A percentile compares a stretch with the other conserved stretches of the same genome.
Conservation (phyloP, 2,113 vertebrate species). For the Hyla sarda region DNA sequence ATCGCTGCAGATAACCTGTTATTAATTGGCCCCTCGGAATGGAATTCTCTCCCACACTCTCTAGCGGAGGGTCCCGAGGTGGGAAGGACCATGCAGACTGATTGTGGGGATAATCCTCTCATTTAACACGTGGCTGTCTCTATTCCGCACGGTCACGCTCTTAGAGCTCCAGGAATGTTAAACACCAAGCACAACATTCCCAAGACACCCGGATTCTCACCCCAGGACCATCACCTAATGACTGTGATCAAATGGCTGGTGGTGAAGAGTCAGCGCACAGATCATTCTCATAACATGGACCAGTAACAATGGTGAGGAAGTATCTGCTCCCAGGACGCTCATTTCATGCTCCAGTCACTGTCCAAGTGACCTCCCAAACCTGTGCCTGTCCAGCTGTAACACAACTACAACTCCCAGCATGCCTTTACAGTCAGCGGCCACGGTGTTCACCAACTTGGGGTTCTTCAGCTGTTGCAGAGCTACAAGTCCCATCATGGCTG, state of each 20-base stretch:
- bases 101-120: constrained; percentile 43
- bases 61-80: neutral
- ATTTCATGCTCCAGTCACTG: neutral
- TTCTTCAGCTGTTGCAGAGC: no score
- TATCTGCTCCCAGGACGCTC: neutral
- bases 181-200: constrained; percentile 24
- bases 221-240: neutral
- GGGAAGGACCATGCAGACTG: constrained; percentile 1
- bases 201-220: constrained; percentile 23
- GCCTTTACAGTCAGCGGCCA: no score
- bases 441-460: no score
- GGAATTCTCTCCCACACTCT: constrained; percentile 41
- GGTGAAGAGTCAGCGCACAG: neutral
- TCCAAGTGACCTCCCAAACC: no score
- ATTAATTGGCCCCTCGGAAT: constrained; percentile 7
- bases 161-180: constrained; percentile 39
- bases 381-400: neutral
- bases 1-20: constrained; percentile 36
- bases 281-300: constrained; percentile 3
- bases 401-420: neutral
- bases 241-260: constrained; percentile 4
- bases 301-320: neutral
- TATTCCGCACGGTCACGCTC: constrained; percentile 39
- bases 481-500: no score
- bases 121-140: constrained; percentile 42